A percentile compares a stretch with the other conserved stretches of the same genome.
Evolutionary conservation across 2,797 vertebrate species (phyloP).

Genomic region (Pristis pectinata): DNA sequence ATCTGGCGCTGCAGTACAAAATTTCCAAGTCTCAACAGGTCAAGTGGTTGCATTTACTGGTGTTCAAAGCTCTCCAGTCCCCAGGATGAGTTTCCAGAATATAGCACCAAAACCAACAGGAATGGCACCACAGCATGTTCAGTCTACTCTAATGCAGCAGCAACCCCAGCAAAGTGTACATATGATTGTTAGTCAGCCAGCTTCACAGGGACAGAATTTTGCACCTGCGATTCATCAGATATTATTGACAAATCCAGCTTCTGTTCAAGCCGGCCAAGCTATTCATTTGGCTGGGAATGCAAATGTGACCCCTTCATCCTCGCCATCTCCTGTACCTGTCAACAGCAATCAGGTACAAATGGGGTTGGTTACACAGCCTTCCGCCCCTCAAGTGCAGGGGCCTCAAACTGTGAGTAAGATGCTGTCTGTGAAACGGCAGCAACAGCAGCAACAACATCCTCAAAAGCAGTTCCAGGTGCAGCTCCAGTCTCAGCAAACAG

Average conservation of each 20-base stretch:
- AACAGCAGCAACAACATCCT: conserved; percentile 68
- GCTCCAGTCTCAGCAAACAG: conserved; percentile 59
- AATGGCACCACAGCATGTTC: conserved; percentile 67
- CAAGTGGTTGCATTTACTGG: conserved; percentile 75
- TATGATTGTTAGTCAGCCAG: conserved; percentile 81
- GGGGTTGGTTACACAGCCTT: conserved; percentile 64
- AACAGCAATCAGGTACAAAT: conserved; percentile 64
- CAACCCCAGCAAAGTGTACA: conserved; percentile 70
- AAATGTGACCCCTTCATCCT: conserved; percentile 67
- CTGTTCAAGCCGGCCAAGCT: conserved; percentile 72
- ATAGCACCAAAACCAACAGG: conserved; percentile 86
- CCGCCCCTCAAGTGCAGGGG: conserved; percentile 68
- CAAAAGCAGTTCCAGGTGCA: conserved; percentile 65
- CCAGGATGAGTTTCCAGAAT: conserved; percentile 88
- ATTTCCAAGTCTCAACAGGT: conserved; percentile 75
- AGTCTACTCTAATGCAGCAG: conserved; percentile 58
- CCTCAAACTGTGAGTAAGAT: conserved; percentile 86
- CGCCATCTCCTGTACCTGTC: conserved; percentile 63
- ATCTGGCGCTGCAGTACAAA: conserved; percentile 73
- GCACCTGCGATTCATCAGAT: conserved; percentile 96
- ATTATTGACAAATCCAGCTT: conserved; percentile 83
- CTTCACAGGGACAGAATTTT: conserved; percentile 80
- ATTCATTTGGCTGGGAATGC: conserved; percentile 84
- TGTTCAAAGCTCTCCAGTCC: conserved; percentile 71
- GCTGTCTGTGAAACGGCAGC: conserved; percentile 83